Evolutionary conservation across 2,888 invertebrate genomes (phyloP), one percentile per base, ranked within the genome.

Genomic region (Apotomis betuletana): DNA sequence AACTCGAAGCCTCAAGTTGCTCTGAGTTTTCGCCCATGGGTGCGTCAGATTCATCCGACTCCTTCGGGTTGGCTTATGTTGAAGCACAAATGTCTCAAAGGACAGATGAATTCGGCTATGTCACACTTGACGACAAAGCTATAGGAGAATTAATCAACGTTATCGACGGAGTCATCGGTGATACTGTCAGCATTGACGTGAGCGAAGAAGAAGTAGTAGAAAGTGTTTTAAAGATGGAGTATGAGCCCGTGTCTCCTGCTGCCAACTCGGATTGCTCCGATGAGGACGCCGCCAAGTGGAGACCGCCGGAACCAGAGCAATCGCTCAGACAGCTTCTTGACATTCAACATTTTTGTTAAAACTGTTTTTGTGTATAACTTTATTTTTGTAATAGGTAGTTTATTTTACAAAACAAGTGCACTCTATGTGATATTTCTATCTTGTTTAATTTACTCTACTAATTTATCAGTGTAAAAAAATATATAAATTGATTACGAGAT

Each of bases 211-310:
- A 74, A 13, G 68, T 44, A 13, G 60, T 36, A n/a, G 72, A 61
- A 44, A 75, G n/a, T 46, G 68, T 75, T 27, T 6, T 58, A 15
- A 67, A 52, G 36, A 74, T 71, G 59, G 74, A 82, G 8, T 88
- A 88, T 70, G 90, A 90, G 75, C 87, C 88, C 0, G 84, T 90
- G 72, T 89, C 89, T 13, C 88, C 90, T n/a, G 85, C 83, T 12
- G 84, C 83, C 62, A 64, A 75, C 44, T 75, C 75, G 52, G 81
- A 82, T 65, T 71, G 64, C 44, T 68, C 52, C 9, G 79, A 80
- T 15, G 79, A 77, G 38, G 74, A 91, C 82, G 58, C 58, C 10
- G 49, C 71, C 4, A 65, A 41, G 27, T 80, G 78, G 78, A 71
- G 65, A 63, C 77, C 80, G 1, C 60, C 75, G 52, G 77, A 78